Evolutionary conservation across 2,113 vertebrate species (phyloP).

Genomic region (Neomonachus schauinslandi): DNA sequence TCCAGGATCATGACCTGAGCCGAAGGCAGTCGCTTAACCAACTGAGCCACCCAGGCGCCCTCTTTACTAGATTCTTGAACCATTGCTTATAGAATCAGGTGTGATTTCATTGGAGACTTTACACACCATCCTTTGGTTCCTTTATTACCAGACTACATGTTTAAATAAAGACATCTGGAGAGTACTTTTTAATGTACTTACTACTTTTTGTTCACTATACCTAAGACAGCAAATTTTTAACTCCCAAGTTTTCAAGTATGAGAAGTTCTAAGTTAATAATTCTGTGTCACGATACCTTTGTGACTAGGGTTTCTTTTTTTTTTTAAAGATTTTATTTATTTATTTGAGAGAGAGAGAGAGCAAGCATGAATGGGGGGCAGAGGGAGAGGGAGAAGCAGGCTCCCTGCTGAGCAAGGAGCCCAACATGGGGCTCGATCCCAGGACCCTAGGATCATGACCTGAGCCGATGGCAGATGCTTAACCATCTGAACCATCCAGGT

Average conservation of each 20-base stretch:
- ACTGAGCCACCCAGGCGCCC: too few relatives aligned
- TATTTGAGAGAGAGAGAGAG: too few relatives aligned
- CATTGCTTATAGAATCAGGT: not conserved
- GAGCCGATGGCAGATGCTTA: too few relatives aligned
- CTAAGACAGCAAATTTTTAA: not conserved
- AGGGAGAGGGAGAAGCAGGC: too few relatives aligned
- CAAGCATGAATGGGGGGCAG: too few relatives aligned
- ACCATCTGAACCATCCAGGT: too few relatives aligned
- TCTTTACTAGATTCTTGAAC: not conserved
- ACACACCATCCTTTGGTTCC: not conserved
- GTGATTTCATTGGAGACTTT: not conserved
- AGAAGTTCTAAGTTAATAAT: not conserved
- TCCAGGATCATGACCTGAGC: too few relatives aligned
- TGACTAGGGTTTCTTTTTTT: not conserved
- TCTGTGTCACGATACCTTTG: not conserved
- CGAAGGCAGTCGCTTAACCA: too few relatives aligned
- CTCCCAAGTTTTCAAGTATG: not conserved
- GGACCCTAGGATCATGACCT: too few relatives aligned
- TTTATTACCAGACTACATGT: not conserved
- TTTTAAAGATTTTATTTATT: too few relatives aligned
- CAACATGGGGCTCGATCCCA: too few relatives aligned
- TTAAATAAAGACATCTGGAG: not conserved
- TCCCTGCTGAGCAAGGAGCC: too few relatives aligned
- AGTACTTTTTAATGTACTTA: not conserved
- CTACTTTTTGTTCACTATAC: not conserved